These are phyloP conservation scores for Girardinichthys multiradiatus DNA, from an alignment of 2,113 vertebrate genomes.

Conservation along the genomic window DNA sequence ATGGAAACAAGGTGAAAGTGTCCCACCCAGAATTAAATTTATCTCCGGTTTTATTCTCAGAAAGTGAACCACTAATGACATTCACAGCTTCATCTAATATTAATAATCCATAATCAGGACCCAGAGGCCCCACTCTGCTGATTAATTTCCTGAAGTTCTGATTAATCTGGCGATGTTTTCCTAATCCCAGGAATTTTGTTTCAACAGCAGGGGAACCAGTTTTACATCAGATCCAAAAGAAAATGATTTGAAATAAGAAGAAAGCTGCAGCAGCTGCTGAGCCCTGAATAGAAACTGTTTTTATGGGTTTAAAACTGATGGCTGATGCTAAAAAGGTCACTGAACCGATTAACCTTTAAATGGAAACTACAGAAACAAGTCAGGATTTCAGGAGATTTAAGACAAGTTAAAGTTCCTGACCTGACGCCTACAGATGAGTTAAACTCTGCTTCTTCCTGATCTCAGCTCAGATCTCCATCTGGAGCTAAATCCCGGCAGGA, in stretches of 20 bases:
- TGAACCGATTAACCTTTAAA: too few species aligned
- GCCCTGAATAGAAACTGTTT: too few species aligned
- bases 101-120: not conserved
- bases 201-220: not conserved
- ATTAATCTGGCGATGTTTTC: not conserved
- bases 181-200: not conserved
- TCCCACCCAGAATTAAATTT: not conserved
- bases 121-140: not conserved
- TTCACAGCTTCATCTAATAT: not conserved
- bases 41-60: not conserved
- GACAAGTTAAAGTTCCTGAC: too few species aligned
- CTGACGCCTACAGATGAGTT: too few species aligned
- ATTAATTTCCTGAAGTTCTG: not conserved
- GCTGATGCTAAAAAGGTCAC: too few species aligned
- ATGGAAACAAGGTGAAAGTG: conserved; percentile 4
- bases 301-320: too few species aligned
- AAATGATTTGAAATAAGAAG: too few species aligned
- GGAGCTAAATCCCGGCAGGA: too few species aligned
- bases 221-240: not conserved
- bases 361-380: too few species aligned
- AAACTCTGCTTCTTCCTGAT: too few species aligned
- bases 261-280: not conserved
- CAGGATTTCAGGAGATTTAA: too few species aligned
- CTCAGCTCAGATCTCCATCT: too few species aligned
- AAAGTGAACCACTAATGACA: not conserved